Conservation (phyloP, 2,113 vertebrate species). For the Rallus limicola region DNA sequence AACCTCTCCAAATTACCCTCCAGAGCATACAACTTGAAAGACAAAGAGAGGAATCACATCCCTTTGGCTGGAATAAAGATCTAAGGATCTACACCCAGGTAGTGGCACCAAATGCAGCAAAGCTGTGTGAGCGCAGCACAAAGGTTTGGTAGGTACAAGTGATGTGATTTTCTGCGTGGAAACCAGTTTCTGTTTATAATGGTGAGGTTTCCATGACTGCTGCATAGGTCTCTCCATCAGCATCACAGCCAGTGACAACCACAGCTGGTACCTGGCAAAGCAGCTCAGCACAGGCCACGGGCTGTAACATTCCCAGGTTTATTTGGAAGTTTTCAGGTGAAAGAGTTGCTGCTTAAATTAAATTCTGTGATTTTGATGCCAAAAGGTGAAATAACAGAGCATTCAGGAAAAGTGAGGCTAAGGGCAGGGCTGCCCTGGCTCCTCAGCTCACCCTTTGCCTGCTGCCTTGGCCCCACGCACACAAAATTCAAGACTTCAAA, state of each 20-base stretch:
- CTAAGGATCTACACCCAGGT: background rate
- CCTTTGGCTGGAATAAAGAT: background rate
- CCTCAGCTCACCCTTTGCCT: background rate
- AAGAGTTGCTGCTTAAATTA: background rate
- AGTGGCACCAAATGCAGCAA: background rate
- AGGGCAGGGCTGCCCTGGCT: background rate
- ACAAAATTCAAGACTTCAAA: background rate
- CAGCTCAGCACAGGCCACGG: background rate
- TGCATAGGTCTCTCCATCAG: background rate
- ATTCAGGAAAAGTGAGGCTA: background rate
- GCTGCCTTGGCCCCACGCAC: background rate
- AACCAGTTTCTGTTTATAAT: background rate
- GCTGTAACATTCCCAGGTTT: accelerated
- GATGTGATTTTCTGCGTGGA: background rate
- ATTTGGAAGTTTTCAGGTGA: background rate
- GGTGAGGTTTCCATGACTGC: background rate
- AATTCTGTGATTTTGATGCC: background rate
- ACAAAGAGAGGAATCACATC: background rate
- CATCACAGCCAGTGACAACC: background rate
- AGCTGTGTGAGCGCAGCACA: background rate
- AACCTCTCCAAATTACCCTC: background rate
- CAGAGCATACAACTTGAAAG: background rate
- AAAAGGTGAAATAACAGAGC: background rate
- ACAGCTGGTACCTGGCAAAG: background rate
- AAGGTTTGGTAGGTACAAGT: background rate